Base-by-base conservation (phyloP, 2,888 invertebrate genomes). In the Hypolimnas misippus region DNA sequence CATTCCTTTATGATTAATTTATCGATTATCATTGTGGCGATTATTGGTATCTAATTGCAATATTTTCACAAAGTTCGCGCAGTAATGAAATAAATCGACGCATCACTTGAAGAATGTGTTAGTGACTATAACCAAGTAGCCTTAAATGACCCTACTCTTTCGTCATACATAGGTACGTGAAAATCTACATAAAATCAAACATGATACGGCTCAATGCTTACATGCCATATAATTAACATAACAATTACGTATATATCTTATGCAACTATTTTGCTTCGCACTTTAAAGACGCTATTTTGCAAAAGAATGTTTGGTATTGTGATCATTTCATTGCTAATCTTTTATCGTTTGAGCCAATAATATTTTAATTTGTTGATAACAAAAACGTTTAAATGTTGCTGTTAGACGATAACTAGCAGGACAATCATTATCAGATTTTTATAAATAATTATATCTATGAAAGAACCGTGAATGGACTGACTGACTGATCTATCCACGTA, bases 1-100 rank as follows among this genome's bases (percentile, higher is more conserved):
- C 88, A 71, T 66, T 50, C 61, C 66, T 73, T 76, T 74, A 77
- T 84, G 76, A 83, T 82, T 77, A 81, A 78, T 76, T 76, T 76
- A 76, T 75, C 71, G 72, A 75, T 71, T 70, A 73, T 73, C 69
- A 68, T 69, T 59, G 69, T 64, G 58, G 62, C 67, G 66, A 72
- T 70, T 62, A 61, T 72, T 73, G 70, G 73, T 49, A 46, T 54
- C 40, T 42, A 74, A 73, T 68, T 81, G 82, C 82, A 81, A 71
- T 76, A 70, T 75, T 81, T 77, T 76, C 72, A 58, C 38, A 51
- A 57, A 57, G 57, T 29, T n/a, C 21, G 8, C 33, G 17, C 35
- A 25, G 51, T 38, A 60, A 29, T 56, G 19, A 29, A 49, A 57
- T 29, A 8, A 25, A 29, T 44, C 21, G 31, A 33, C 44, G 51